phyloP scores from a whole-genome alignment of 2,888 invertebrate species.

The Clistopyga incitator region DNA sequence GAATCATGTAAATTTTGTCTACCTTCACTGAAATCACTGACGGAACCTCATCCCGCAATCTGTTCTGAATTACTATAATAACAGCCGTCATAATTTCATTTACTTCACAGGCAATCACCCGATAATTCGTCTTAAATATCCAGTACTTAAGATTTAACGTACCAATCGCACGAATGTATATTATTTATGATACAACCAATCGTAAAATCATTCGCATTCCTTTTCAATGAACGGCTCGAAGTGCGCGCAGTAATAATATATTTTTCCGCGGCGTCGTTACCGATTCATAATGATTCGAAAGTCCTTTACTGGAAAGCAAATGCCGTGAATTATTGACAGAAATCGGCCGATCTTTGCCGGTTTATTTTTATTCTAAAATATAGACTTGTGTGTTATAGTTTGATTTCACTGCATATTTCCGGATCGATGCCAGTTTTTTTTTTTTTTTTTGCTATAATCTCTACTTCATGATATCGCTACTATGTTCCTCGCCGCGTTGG shows the following conservation, averaged over 20 bases:
- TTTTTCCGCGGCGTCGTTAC: conserved; percentile 32
- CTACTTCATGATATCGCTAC: conserved; percentile 19
- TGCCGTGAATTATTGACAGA: conserved; percentile 22
- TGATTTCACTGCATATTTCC: background rate
- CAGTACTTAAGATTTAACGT: conserved; percentile 36
- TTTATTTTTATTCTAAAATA: conserved; percentile 17
- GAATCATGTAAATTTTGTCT: background rate
- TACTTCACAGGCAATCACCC: conserved; percentile 20
- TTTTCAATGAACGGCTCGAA: conserved; percentile 15
- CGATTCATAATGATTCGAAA: background rate
- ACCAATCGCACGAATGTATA: conserved; percentile 26
- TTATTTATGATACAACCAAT: conserved; percentile 32
- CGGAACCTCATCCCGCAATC: background rate
- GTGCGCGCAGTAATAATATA: conserved; percentile 32
- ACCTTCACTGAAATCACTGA: background rate
- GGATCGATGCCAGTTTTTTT: conserved; percentile 19
- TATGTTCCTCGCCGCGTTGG: conserved; percentile 8
- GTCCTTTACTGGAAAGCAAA: background rate
- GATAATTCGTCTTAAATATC: conserved; percentile 18
- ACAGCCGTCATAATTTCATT: conserved; percentile 10
- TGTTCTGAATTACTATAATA: conserved; percentile 4
- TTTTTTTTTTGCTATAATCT: conserved; percentile 18
- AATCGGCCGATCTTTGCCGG: conserved; percentile 32
- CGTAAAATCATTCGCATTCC: conserved; percentile 34
- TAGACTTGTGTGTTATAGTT: background rate